A percentile compares a stretch with the other conserved stretches of the same genome.
phyloP scores from a whole-genome alignment of 2,113 vertebrate species.

The human (Homo sapiens) region DNA sequence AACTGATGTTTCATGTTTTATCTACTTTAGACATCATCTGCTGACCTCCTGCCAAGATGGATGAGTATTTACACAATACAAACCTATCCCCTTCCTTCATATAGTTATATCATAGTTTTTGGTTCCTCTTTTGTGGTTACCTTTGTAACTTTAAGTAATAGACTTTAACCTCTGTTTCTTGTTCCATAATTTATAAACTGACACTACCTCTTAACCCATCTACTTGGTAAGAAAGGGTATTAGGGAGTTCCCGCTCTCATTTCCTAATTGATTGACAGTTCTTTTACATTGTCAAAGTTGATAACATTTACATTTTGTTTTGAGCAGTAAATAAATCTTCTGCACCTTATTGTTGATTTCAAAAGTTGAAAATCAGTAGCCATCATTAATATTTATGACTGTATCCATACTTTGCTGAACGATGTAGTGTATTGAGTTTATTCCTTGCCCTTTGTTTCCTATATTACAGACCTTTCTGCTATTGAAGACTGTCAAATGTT shows the following conservation, averaged over 20 bases:
- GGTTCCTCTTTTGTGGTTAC: slow-evolving; percentile 46
- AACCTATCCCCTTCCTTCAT: not conserved
- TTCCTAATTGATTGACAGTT: not conserved
- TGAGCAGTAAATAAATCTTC: not conserved
- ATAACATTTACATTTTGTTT: not conserved
- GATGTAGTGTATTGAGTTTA: not conserved
- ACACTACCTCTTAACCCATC: not conserved
- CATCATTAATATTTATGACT: not conserved
- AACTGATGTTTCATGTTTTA: slow-evolving; percentile 3
- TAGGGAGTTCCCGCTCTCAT: not conserved
- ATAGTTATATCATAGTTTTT: slow-evolving; percentile 17
- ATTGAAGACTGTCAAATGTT: not conserved
- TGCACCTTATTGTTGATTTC: not conserved
- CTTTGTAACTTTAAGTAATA: not conserved
- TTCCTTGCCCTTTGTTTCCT: not conserved
- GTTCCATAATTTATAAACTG: slow-evolving; percentile 16
- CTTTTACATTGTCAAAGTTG: not conserved
- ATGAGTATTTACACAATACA: not conserved
- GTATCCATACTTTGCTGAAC: not conserved
- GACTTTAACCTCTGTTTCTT: not conserved
- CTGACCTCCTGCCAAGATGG: not conserved
- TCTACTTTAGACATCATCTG: slow-evolving; percentile 16
- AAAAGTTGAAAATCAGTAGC: not conserved
- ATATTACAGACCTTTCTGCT: not conserved
- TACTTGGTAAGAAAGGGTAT: not conserved